A percentile compares a stretch with the other conserved stretches of the same genome.
Conservation (phyloP, 2,113 vertebrate genomes). For the Eretmochelys imbricata region DNA sequence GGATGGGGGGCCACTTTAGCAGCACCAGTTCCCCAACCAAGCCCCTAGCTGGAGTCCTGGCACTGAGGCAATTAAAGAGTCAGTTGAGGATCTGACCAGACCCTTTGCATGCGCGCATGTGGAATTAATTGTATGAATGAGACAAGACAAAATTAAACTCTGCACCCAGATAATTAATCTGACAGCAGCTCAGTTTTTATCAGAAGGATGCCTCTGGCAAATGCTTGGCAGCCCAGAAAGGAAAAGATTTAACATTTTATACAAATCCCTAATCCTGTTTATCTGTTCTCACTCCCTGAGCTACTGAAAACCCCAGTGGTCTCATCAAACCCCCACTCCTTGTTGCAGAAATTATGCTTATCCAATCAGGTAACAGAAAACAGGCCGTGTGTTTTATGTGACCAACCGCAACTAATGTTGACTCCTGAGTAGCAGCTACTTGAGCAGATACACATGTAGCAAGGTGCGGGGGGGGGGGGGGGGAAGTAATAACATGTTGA, state of each 20-base stretch:
- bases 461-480: not conserved
- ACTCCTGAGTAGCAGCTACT: rapidly evolving
- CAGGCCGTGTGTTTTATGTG: not conserved
- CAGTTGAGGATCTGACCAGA: rapidly evolving
- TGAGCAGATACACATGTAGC: not conserved
- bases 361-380: not conserved
- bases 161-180: not conserved
- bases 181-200: not conserved
- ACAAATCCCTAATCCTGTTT: not conserved
- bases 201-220: not conserved
- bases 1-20: not conserved
- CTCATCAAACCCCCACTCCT: not conserved
- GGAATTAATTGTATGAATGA: not conserved
- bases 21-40: not conserved
- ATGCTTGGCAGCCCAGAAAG: not conserved
- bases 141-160: not conserved
- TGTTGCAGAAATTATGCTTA: not conserved
- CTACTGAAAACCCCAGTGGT: not conserved
- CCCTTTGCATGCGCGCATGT: rapidly evolving
- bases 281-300: not conserved
- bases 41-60: not conserved
- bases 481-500: rapidly evolving
- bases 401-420: not conserved
- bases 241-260: not conserved
- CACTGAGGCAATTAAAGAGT: not conserved